A percentile compares a stretch with the other conserved stretches of the same genome.
Evolutionary conservation across 2,888 invertebrate species (phyloP).

Genomic region (Drosophila robusta): DNA sequence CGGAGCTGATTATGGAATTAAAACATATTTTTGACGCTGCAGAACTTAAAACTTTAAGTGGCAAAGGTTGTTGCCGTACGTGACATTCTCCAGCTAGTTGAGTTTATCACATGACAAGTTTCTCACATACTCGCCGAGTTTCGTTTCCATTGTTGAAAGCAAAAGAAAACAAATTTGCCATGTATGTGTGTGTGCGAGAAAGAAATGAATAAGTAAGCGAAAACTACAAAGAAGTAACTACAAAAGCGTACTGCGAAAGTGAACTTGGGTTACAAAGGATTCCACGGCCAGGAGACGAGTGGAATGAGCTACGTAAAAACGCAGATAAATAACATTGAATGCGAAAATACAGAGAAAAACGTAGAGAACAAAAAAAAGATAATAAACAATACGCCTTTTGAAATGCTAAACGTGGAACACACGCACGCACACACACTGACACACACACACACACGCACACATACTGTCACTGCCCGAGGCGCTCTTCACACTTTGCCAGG

Average conservation of each 20-base stretch:
- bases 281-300: neutral
- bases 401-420: slow-evolving; percentile 74
- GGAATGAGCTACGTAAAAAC: slow-evolving; percentile 28
- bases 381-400: slow-evolving; percentile 77
- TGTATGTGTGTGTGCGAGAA: slow-evolving; percentile 22
- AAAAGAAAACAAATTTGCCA: slow-evolving; percentile 29
- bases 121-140: slow-evolving; percentile 47
- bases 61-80: slow-evolving; percentile 73
- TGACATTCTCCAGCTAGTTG: slow-evolving; percentile 61
- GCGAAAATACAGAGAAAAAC: slow-evolving; percentile 54
- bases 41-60: slow-evolving; percentile 74
- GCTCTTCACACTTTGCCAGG: slow-evolving; percentile 62
- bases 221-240: slow-evolving; percentile 77
- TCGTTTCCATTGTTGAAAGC: slow-evolving; percentile 49
- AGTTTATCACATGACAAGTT: slow-evolving; percentile 74
- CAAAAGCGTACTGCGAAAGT: slow-evolving; percentile 65
- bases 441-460: slow-evolving; percentile 6
- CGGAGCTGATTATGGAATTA: slow-evolving; percentile 74
- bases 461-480: slow-evolving; percentile 45
- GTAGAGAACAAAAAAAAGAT: slow-evolving; percentile 27
- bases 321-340: slow-evolving; percentile 75
- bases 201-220: slow-evolving; percentile 65
- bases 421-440: slow-evolving; percentile 25
- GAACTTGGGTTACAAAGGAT: slow-evolving; percentile 73
- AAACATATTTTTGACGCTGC: slow-evolving; percentile 66